These are phyloP conservation scores for Eubasilissa splendida DNA, from an alignment of 2,888 invertebrate species.

Conservation along the genomic window DNA sequence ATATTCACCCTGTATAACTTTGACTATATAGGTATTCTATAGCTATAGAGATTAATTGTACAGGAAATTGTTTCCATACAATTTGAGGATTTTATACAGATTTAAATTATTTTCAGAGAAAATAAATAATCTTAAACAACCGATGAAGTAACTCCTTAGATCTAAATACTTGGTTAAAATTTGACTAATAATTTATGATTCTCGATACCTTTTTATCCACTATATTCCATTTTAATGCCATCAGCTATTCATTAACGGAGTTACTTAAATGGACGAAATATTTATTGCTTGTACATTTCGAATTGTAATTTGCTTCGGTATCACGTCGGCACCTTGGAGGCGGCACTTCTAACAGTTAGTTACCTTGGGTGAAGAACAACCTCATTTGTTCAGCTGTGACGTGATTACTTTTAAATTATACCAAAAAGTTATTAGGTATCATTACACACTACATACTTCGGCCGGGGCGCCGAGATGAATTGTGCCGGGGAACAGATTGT, in stretches of 20 bases:
- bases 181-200: too few species aligned
- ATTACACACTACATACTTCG: background rate
- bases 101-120: too few species aligned
- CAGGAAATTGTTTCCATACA: too few species aligned
- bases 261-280: slow-evolving; percentile 13
- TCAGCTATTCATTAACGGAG: background rate
- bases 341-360: slow-evolving; percentile 42
- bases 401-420: slow-evolving; percentile 31
- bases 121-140: too few species aligned
- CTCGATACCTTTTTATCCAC: too few species aligned
- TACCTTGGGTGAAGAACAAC: background rate
- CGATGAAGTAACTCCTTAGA: too few species aligned
- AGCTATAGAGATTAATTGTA: too few species aligned
- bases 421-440: slow-evolving; percentile 19
- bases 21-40: too few species aligned
- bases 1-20: too few species aligned
- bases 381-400: slow-evolving; percentile 22
- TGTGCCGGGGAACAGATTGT: slow-evolving; percentile 2
- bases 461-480: background rate
- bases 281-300: slow-evolving; percentile 20
- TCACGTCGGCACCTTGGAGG: slow-evolving; percentile 50
- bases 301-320: slow-evolving; percentile 48
- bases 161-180: too few species aligned
- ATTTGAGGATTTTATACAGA: too few species aligned
- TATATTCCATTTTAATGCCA: background rate